Conservation (phyloP, 2,113 vertebrate species). For the Oncorhynchus mykiss region DNA sequence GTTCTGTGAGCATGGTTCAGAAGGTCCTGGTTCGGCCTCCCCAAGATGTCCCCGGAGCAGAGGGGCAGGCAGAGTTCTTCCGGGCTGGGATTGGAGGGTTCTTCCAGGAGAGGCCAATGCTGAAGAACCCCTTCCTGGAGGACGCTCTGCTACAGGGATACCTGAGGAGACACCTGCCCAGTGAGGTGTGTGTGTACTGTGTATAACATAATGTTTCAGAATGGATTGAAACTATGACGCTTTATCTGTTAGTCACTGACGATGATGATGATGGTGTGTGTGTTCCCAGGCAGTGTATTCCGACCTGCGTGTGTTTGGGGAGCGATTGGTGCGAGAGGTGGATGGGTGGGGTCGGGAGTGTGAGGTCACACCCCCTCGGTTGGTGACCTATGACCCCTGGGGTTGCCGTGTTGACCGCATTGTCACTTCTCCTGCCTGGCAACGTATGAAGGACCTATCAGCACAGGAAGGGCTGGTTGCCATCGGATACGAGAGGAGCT, state of each 20-base stretch:
- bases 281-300: conserved; percentile 56
- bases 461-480: conserved; percentile 72
- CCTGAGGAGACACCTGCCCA: conserved; percentile 69
- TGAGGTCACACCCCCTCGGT: conserved; percentile 71
- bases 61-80: conserved; percentile 35
- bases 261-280: neutral
- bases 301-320: conserved; percentile 77
- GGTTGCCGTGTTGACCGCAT: conserved; percentile 75
- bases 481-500: conserved; percentile 75
- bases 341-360: conserved; percentile 74
- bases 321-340: conserved; percentile 23
- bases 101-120: conserved; percentile 68
- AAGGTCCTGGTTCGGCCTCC: conserved; percentile 25
- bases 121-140: conserved; percentile 74
- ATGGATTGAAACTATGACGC: neutral
- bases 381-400: conserved; percentile 75
- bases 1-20: neutral
- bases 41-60: conserved; percentile 25
- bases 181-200: conserved; percentile 62
- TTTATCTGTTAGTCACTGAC: conserved; percentile 3
- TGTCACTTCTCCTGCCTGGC: conserved; percentile 76
- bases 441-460: conserved; percentile 75
- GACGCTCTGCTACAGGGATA: conserved; percentile 76
- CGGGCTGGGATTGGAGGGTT: conserved; percentile 60
- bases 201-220: neutral